These are phyloP conservation scores for Ginglymostoma cirratum DNA, from an alignment of 2,113 vertebrate species.

Conservation along the genomic window DNA sequence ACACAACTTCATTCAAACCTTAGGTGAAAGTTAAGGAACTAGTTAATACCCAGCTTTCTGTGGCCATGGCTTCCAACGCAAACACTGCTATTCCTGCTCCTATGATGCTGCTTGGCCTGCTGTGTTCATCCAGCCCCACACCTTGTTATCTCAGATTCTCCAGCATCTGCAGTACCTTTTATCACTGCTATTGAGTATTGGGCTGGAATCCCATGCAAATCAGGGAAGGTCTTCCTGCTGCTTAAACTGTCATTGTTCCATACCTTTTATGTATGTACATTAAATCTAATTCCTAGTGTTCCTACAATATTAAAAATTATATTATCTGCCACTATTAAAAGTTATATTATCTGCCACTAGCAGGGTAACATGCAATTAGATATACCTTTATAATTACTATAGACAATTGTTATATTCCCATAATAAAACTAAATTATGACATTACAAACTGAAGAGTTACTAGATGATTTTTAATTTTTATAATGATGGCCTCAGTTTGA, in stretches of 20 bases:
- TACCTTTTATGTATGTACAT: neutral
- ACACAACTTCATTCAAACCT: neutral
- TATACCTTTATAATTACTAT: neutral
- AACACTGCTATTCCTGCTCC: neutral
- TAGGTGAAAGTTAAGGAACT: neutral
- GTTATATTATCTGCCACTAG: neutral
- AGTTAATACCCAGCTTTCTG: neutral
- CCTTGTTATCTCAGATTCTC: too few species aligned
- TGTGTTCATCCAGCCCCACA: too few species aligned
- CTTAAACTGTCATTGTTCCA: neutral
- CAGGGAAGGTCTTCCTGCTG: neutral
- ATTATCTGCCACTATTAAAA: neutral
- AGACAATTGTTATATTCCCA: neutral
- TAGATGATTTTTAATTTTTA: neutral
- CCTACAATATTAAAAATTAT: neutral
- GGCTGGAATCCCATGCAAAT: neutral
- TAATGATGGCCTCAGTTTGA: neutral
- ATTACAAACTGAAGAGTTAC: neutral
- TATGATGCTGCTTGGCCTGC: too few species aligned
- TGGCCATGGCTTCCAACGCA: neutral
- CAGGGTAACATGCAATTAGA: neutral
- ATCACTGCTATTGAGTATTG: neutral
- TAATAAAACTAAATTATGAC: neutral
- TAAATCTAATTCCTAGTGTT: neutral
- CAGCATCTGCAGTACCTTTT: too few species aligned